phyloP scores from a whole-genome alignment of 2,797 vertebrate species.

The Poeciliopsis gracilis region DNA sequence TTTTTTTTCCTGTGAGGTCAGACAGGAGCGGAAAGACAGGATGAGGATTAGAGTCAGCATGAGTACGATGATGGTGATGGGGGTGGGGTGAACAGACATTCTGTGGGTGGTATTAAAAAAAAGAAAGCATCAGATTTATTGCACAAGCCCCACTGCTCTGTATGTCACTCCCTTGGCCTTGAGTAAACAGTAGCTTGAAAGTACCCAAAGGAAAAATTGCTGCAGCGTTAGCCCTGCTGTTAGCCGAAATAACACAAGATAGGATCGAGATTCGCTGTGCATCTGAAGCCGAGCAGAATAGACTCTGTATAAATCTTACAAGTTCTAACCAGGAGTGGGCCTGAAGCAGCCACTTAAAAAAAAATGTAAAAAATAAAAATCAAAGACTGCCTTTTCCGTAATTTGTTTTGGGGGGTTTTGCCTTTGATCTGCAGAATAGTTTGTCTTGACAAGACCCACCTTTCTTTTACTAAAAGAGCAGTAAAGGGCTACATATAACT shows the following conservation, averaged over 20 bases:
- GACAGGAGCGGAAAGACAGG: slow-evolving; percentile 43
- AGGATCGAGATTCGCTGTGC: slow-evolving; percentile 12
- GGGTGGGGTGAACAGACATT: slow-evolving; percentile 16
- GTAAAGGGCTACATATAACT: not conserved
- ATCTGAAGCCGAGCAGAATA: slow-evolving; percentile 34
- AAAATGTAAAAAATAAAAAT: slow-evolving; percentile 19
- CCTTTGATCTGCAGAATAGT: slow-evolving; percentile 26
- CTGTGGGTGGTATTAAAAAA: slow-evolving; percentile 18
- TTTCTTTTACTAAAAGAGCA: slow-evolving; percentile 10
- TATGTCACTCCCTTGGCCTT: not conserved
- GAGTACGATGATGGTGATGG: slow-evolving; percentile 20
- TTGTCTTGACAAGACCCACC: not conserved
- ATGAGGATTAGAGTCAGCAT: slow-evolving; percentile 52
- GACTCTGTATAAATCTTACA: slow-evolving; percentile 33
- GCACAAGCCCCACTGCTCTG: not conserved
- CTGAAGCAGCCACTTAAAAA: slow-evolving; percentile 28
- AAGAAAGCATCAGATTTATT: slow-evolving; percentile 4
- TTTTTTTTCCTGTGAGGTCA: slow-evolving; percentile 46
- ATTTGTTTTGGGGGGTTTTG: slow-evolving; percentile 5
- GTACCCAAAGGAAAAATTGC: slow-evolving; percentile 14
- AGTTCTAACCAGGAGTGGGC: slow-evolving; percentile 19
- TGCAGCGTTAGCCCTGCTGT: slow-evolving; percentile 18
- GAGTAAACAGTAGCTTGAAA: slow-evolving; percentile 16
- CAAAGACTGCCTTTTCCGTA: slow-evolving; percentile 17
- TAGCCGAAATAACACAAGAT: slow-evolving; percentile 38